A percentile compares a stretch with the other conserved stretches of the same genome.
Evolutionary conservation across 2,888 invertebrate species (phyloP).

Genomic region (Spisula solida): DNA sequence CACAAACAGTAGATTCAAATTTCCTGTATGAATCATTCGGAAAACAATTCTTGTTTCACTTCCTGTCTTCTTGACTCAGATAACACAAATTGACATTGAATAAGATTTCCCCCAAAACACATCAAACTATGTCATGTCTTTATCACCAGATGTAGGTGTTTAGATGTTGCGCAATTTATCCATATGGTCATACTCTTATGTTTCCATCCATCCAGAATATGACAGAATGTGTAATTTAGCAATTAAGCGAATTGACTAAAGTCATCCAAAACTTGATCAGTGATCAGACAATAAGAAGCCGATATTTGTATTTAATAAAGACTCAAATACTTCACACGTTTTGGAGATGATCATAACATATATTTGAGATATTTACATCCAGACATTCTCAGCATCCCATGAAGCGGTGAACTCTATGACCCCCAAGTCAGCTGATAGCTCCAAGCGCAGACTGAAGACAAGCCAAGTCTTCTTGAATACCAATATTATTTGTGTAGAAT

Average conservation of each 20-base stretch:
- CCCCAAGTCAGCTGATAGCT: constrained; percentile 63
- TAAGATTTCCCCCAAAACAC: constrained; percentile 10
- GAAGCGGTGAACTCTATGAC: constrained; percentile 63
- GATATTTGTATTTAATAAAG: background rate
- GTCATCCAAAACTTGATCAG: background rate
- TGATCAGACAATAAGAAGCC: background rate
- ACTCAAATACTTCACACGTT: background rate
- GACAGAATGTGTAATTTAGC: background rate
- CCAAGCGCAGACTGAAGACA: constrained; percentile 21
- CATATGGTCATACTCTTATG: background rate
- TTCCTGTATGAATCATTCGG: constrained; percentile 53
- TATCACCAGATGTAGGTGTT: constrained; percentile 14
- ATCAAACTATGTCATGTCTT: constrained; percentile 32
- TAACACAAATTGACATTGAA: constrained; percentile 9
- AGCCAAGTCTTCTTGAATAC: background rate
- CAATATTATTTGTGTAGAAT: constrained; percentile 23
- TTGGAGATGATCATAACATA: background rate
- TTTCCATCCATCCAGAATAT: background rate
- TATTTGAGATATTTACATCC: constrained; percentile 30
- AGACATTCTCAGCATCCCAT: constrained; percentile 35
- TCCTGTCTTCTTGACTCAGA: constrained; percentile 40
- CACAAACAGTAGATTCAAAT: constrained; percentile 38
- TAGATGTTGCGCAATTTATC: constrained; percentile 37
- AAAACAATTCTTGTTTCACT: constrained; percentile 28
- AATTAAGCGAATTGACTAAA: too few relatives aligned